phyloP scores from a whole-genome alignment of 2,113 vertebrate species.

The Siniperca knerii region DNA sequence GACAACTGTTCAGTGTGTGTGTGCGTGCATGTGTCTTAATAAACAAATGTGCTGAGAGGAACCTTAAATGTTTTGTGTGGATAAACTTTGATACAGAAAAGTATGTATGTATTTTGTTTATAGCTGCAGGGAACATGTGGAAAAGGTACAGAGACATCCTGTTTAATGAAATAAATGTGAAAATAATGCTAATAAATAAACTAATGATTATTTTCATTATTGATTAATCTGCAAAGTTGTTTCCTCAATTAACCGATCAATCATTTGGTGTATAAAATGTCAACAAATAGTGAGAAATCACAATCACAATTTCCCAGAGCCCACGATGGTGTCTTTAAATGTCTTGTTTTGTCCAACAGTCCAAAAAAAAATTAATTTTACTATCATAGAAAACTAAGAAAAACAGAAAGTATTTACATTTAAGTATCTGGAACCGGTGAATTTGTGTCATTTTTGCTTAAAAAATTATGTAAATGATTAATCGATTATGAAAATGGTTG shows the following conservation, averaged over 20 bases:
- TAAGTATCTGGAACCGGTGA: not conserved
- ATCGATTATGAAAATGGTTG: not conserved
- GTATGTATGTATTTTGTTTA: not conserved
- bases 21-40: slow-evolving; percentile 22
- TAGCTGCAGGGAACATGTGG: not conserved
- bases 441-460: not conserved
- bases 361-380: not conserved
- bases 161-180: not conserved
- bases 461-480: too few relatives aligned
- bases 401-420: not conserved
- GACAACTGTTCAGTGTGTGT: slow-evolving; percentile 40
- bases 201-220: not conserved
- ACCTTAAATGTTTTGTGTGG: not conserved
- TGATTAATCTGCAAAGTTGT: not conserved
- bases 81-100: not conserved
- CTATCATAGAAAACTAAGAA: not conserved
- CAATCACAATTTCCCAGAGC: not conserved
- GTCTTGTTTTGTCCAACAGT: not conserved
- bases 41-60: slow-evolving; percentile 21
- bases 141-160: not conserved
- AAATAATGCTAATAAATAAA: not conserved
- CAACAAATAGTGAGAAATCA: not conserved
- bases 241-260: not conserved
- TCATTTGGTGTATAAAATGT: not conserved
- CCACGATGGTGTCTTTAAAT: not conserved